Conservation (phyloP, 2,888 invertebrate genomes). For the Octodonta nipae region DNA sequence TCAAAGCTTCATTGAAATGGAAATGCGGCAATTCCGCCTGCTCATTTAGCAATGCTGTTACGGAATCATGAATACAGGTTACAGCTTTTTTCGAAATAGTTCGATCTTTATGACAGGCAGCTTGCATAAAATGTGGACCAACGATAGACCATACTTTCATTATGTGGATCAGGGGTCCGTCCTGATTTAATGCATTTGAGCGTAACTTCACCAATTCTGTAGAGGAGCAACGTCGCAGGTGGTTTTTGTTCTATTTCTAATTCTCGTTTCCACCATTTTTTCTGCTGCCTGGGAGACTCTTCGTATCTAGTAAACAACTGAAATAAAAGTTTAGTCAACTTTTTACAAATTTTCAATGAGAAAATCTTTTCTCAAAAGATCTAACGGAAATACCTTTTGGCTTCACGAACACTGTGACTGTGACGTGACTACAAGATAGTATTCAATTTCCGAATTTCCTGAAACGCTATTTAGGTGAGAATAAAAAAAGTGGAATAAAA, state of each 20-base stretch:
- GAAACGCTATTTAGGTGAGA: no score
- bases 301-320: slow-evolving; percentile 33
- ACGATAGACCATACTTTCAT: slow-evolving; percentile 88
- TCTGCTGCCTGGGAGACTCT: slow-evolving; percentile 35
- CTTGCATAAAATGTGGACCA: slow-evolving; percentile 89
- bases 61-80: slow-evolving; percentile 81
- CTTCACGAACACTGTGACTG: no score
- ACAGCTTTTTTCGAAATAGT: slow-evolving; percentile 83
- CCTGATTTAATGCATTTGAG: slow-evolving; percentile 76
- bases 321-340: slow-evolving; percentile 12
- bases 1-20: slow-evolving; percentile 87
- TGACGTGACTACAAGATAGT: no score
- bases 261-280: slow-evolving; percentile 36
- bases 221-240: slow-evolving; percentile 51
- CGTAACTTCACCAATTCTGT: slow-evolving; percentile 78
- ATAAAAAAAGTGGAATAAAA: no score
- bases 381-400: no score
- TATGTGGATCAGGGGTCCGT: slow-evolving; percentile 75
- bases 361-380: no score
- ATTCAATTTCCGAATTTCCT: no score
- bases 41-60: slow-evolving; percentile 73
- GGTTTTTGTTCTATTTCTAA: slow-evolving; percentile 33
- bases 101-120: slow-evolving; percentile 81
- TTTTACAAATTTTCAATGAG: no score
- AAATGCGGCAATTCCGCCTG: slow-evolving; percentile 83